Evolutionary conservation across 2,797 vertebrate species (phyloP).

Genomic region (Psittacula echo): DNA sequence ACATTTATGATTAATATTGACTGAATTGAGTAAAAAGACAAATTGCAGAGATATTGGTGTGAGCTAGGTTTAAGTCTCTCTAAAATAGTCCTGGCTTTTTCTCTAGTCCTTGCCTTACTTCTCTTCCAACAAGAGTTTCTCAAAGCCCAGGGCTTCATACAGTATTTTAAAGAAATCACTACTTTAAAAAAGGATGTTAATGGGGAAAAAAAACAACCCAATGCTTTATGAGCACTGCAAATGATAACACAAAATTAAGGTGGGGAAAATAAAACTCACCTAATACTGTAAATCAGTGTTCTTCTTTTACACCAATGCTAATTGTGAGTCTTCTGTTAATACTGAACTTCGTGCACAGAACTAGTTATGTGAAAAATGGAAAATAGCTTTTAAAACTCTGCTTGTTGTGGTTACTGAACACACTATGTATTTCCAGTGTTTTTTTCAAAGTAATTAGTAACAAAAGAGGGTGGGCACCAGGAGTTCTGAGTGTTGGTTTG

Average conservation of each 20-base stretch:
- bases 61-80: background rate
- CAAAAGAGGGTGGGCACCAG: too few relatives aligned
- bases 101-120: background rate
- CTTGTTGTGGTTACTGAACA: too few relatives aligned
- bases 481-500: too few relatives aligned
- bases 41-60: background rate
- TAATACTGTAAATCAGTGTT: background rate
- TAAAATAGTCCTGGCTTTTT: background rate
- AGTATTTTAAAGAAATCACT: background rate
- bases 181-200: background rate
- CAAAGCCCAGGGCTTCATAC: background rate
- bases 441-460: too few relatives aligned
- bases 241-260: background rate
- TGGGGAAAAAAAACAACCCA: rapidly evolving
- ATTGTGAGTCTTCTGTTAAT: too few relatives aligned
- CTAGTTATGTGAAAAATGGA: too few relatives aligned
- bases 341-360: too few relatives aligned
- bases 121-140: background rate
- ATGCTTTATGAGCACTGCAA: background rate
- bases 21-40: background rate
- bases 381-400: too few relatives aligned
- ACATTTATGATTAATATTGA: background rate
- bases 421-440: too few relatives aligned
- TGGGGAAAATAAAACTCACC: background rate
- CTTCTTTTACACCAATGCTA: too few relatives aligned